These are phyloP conservation scores for Orius insidiosus DNA, from an alignment of 1,140 invertebrate species.

Conservation along the genomic window DNA sequence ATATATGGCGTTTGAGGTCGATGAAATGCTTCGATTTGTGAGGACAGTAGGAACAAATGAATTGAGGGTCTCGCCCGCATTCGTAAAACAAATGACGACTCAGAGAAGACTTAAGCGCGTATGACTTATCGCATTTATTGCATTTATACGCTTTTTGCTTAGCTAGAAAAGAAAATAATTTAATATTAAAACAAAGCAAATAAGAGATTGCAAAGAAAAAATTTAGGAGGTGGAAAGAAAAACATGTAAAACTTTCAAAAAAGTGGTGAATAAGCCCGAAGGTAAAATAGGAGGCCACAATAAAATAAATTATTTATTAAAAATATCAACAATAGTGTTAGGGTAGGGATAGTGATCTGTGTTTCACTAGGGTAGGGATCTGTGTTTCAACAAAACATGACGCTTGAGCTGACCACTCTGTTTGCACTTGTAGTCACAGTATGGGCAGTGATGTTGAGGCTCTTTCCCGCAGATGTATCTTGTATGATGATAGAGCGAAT, in stretches of 20 bases:
- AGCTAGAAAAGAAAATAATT: no score
- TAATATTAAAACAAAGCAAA: no score
- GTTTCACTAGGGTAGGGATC: no score
- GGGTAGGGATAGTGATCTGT: no score
- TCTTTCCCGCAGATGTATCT: constrained; percentile 35
- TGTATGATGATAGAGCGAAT: constrained; percentile 29
- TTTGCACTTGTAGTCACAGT: constrained; percentile 29
- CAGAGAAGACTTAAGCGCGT: constrained; percentile 27
- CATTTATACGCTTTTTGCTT: neutral
- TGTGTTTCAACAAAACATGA: constrained; percentile 20
- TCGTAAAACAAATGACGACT: constrained; percentile 28
- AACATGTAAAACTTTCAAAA: no score
- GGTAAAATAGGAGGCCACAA: no score
- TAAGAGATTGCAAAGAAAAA: no score
- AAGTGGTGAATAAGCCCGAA: no score
- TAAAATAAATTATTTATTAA: no score
- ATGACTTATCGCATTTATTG: constrained; percentile 24
- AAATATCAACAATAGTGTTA: no score
- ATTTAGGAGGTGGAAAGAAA: no score
- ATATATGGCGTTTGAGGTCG: constrained; percentile 22
- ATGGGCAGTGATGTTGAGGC: constrained; percentile 34
- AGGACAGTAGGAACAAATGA: constrained; percentile 40
- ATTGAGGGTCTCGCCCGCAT: constrained; percentile 28
- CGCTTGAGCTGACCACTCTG: constrained; percentile 28
- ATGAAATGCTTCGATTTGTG: constrained; percentile 9